Evolutionary conservation across 37 sponge, comb jelly and placozoan species (phyloP).

Genomic region (Geodia barretti): DNA sequence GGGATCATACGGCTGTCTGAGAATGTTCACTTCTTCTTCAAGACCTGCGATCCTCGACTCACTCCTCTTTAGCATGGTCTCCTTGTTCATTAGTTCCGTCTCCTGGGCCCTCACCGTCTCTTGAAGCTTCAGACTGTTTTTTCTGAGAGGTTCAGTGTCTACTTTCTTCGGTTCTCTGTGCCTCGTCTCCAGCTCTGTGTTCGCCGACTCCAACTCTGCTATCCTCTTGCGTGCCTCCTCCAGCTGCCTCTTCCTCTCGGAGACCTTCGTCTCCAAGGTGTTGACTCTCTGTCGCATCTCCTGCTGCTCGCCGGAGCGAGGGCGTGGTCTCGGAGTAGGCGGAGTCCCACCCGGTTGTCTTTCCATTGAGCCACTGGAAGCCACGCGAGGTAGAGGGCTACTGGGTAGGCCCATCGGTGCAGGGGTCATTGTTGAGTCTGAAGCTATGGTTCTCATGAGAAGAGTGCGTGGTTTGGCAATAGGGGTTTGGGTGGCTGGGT

Average conservation of each 20-base stretch:
- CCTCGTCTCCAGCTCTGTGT: neutral
- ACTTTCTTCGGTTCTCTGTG: neutral
- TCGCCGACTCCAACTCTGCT: neutral
- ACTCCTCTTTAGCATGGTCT: neutral
- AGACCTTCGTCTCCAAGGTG: neutral
- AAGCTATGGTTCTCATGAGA: no score
- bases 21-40: neutral
- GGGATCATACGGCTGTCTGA: neutral
- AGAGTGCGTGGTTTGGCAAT: no score
- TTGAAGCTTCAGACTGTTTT: neutral
- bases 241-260: neutral
- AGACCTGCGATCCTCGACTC: neutral
- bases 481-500: no score
- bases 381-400: no score
- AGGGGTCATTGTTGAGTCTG: no score
- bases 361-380: no score
- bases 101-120: neutral
- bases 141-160: neutral
- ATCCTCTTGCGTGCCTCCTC: neutral
- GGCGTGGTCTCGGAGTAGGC: neutral
- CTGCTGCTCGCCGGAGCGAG: neutral
- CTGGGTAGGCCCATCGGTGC: no score
- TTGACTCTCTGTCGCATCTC: neutral
- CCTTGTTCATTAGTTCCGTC: neutral
- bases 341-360: no score